Percentiles rank a stretch among this genome's conserved stretches.
phyloP scores from a whole-genome alignment of 1,140 invertebrate species.

The Pararge aegeria region DNA sequence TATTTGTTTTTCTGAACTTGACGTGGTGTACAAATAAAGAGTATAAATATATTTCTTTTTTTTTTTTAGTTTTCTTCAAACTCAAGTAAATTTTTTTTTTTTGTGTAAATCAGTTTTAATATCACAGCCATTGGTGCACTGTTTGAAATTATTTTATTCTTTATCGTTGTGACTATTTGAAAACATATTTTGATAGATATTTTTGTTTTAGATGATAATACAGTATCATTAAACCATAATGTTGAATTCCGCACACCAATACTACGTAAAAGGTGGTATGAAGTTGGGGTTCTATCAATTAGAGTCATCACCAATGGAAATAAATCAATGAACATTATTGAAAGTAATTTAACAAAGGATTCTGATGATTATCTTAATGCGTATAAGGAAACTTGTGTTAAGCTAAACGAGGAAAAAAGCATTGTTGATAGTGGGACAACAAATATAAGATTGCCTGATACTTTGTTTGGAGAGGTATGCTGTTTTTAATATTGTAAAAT shows the following conservation, averaged over 20 bases:
- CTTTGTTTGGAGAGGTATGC: slow-evolving; percentile 53
- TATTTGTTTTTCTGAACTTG: no score
- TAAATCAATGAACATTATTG: background rate
- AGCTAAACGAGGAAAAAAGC: slow-evolving; percentile 61
- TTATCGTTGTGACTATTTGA: no score
- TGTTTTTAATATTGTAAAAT: background rate
- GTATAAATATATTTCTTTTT: no score
- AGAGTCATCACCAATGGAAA: slow-evolving; percentile 27
- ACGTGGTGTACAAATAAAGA: no score
- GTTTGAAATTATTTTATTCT: no score
- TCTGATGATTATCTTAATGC: slow-evolving; percentile 15
- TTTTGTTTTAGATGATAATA: slow-evolving; percentile 42
- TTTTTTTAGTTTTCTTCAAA: no score
- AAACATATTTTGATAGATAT: background rate
- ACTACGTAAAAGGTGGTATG: slow-evolving; percentile 62
- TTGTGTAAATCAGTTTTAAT: no score
- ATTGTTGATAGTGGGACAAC: slow-evolving; percentile 70
- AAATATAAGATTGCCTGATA: slow-evolving; percentile 61
- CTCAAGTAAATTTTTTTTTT: no score
- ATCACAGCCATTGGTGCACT: no score
- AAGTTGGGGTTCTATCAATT: slow-evolving; percentile 57
- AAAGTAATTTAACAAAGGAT: slow-evolving; percentile 17
- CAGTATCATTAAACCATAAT: slow-evolving; percentile 3
- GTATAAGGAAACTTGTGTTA: slow-evolving; percentile 47
- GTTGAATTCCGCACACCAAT: slow-evolving; percentile 52